These are phyloP conservation scores for Fragum sueziense DNA, from an alignment of 2,888 invertebrate species.

Conservation along the genomic window DNA sequence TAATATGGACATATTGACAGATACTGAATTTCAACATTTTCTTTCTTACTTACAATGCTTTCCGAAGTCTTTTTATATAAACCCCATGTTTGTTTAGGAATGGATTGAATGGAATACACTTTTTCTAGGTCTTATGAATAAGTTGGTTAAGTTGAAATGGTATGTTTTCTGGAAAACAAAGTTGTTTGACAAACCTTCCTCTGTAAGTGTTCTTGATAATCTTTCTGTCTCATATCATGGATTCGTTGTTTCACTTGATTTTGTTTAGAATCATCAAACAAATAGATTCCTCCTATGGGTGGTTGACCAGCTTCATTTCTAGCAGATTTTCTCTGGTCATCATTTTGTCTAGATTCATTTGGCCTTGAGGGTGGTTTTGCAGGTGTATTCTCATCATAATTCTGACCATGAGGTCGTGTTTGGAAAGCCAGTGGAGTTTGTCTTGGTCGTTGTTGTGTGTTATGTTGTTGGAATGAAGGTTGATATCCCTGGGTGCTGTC, in stretches of 20 bases:
- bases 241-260: neutral
- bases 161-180: too few species aligned
- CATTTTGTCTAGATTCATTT: neutral
- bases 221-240: conserved; percentile 7
- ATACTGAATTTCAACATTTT: too few species aligned
- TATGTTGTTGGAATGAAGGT: conserved; percentile 2
- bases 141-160: too few species aligned
- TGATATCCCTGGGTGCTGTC: neutral
- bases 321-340: neutral
- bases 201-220: conserved; percentile 2
- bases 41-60: neutral
- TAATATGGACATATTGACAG: too few species aligned
- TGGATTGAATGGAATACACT: too few species aligned
- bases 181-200: conserved; percentile 18
- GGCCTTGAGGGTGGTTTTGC: neutral
- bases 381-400: neutral
- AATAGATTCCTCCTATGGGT: conserved; percentile 8
- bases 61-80: too few species aligned
- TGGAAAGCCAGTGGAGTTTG: conserved; percentile 11
- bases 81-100: too few species aligned
- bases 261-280: conserved; percentile 19
- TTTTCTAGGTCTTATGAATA: too few species aligned
- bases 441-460: neutral
- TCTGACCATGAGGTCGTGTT: neutral
- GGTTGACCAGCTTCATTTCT: neutral